Evolutionary conservation across 92 coral and sea anemone genomes (phyloP), one percentile per base, ranked within the genome.

Genomic region (Phymanthus crucifer): DNA sequence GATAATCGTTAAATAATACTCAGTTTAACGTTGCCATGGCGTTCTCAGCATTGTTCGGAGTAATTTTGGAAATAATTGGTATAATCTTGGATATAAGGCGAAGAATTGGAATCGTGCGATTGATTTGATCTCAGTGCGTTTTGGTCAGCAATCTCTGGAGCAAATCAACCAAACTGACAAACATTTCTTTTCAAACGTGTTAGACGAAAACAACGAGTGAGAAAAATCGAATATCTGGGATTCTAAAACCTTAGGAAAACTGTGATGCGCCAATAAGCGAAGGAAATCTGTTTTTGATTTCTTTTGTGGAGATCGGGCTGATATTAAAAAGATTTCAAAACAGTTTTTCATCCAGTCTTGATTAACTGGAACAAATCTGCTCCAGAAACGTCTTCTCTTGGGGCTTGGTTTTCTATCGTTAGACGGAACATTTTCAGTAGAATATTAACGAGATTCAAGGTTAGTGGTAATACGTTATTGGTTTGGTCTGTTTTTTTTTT

Each of bases 241-340:
- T 61, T 61, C 68, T 61, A 29, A 18, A 61, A 24, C 68, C 17
- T 4, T 26, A 61, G 17, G 36, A 2, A 9, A 29, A 18, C 1
- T 61, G 29, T 61, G 29, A 61, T 61, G 68, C 26, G 29, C 68
- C 29, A 61, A 61, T 61, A 61, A 27, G 68, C 1, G 13, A 12
- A n/a, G 32, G 26, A 26, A 29, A 61, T 61, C 68, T 61, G 68
- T 61, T 61, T 61, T 61, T 61, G 34, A 61, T 61, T 61, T 61
- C 16, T 27, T 27, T 61, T 29, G 23, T 8, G 6, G 14, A 29
- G 68, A 61, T 61, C 14, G 23, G 10, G 6, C 27, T 54, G 64
- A 54, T 54, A 54, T 54, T 43, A 3, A 61, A 61, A 34, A 61
- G 68, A 61, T 61, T 24, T 61, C 3, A 43, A 54, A 54, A 24